A percentile compares a stretch with the other conserved stretches of the same genome.
These are phyloP conservation scores for Labrus mixtus DNA, from an alignment of 2,113 vertebrate genomes.

Conservation along the genomic window DNA sequence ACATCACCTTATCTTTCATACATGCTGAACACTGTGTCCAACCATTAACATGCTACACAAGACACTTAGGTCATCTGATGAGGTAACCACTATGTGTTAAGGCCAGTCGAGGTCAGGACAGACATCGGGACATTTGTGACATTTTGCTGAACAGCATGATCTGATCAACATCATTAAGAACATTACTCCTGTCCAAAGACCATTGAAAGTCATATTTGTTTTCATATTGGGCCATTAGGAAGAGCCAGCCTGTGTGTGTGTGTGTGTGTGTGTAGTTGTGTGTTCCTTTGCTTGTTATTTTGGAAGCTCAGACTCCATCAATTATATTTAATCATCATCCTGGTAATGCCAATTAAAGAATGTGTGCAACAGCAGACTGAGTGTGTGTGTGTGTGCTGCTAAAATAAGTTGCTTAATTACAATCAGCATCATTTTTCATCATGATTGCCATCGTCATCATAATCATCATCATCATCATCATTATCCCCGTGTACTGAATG, in stretches of 20 bases:
- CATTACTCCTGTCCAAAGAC: neutral
- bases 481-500: neutral
- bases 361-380: neutral
- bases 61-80: neutral
- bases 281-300: neutral
- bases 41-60: neutral
- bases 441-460: constrained; percentile 14
- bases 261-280: constrained; percentile 6
- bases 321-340: constrained; percentile 20
- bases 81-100: neutral
- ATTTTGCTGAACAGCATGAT: constrained; percentile 4
- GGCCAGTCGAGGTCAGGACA: too few relatives aligned
- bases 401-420: constrained; percentile 5
- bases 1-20: too few relatives aligned
- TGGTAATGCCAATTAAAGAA: constrained; percentile 12
- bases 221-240: constrained; percentile 1
- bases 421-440: constrained; percentile 21
- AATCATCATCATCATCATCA: neutral
- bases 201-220: neutral
- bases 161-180: constrained; percentile 4
- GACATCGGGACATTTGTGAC: too few relatives aligned
- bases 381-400: neutral
- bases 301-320: constrained; percentile 6
- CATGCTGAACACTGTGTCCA: too few relatives aligned
- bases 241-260: neutral